phyloP scores from a whole-genome alignment of 2,113 vertebrate species.

The Tinamus guttatus region DNA sequence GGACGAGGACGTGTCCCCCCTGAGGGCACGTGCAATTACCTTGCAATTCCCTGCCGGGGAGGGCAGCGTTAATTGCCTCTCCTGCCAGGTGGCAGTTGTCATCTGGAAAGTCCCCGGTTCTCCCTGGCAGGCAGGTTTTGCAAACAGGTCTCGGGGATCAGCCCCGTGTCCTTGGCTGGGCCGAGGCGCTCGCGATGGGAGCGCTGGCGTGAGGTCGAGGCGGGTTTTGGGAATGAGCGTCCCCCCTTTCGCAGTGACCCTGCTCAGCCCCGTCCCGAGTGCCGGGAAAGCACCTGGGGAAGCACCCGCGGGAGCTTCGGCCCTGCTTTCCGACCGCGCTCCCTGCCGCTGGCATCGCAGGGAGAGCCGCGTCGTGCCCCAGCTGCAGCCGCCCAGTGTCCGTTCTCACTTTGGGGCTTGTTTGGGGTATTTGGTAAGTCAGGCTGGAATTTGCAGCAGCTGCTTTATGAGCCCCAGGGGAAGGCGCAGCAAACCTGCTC shows the following conservation, averaged over 20 bases:
- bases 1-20: background rate
- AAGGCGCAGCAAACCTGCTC: background rate
- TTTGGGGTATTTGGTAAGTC: background rate
- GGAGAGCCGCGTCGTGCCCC: background rate
- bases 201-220: background rate
- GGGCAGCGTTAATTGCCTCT: background rate
- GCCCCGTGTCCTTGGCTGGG: background rate
- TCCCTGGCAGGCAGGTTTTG: slow-evolving; percentile 39
- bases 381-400: too few relatives aligned
- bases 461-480: background rate
- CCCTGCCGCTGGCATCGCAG: background rate
- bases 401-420: too few relatives aligned
- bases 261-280: background rate
- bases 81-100: slow-evolving; percentile 50
- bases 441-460: background rate
- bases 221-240: background rate
- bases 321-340: background rate
- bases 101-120: slow-evolving; percentile 59
- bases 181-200: background rate
- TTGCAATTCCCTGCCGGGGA: background rate
- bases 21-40: background rate
- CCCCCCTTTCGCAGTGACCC: background rate
- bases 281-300: background rate
- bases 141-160: background rate
- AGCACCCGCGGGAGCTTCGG: background rate